A percentile compares a stretch with the other conserved stretches of the same genome.
phyloP scores from a whole-genome alignment of 2,797 vertebrate genomes.

The Molossus alvarezi region DNA sequence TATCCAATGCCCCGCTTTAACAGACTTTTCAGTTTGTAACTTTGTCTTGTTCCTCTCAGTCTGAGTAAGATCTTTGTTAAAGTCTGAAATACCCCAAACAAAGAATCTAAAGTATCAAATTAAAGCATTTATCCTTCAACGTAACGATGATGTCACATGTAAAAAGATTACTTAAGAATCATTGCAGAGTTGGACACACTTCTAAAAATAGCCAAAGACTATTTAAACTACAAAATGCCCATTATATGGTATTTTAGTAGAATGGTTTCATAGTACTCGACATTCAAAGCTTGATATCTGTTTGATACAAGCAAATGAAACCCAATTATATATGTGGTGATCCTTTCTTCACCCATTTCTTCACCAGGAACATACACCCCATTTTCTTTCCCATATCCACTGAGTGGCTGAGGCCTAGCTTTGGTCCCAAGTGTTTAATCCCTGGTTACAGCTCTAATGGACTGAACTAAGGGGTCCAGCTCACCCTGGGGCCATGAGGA shows the following conservation, averaged over 20 bases:
- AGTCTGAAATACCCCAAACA: constrained; percentile 74
- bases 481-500: not conserved
- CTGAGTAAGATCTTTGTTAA: constrained; percentile 77
- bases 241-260: not conserved
- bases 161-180: not conserved
- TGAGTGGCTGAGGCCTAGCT: not conserved
- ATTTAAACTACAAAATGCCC: not conserved
- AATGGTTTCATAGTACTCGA: not conserved
- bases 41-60: constrained; percentile 64
- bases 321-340: not conserved
- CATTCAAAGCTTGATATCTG: not conserved
- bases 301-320: not conserved
- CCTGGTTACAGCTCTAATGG: not conserved
- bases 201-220: not conserved
- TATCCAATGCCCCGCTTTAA: constrained; percentile 84
- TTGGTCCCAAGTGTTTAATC: not conserved
- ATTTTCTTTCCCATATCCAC: not conserved
- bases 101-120: not conserved
- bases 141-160: not conserved
- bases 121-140: not conserved
- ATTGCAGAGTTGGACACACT: not conserved
- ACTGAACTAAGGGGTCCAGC: not conserved
- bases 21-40: constrained; percentile 28
- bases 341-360: not conserved
- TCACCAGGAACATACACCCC: not conserved